phyloP scores from a whole-genome alignment of 2,797 vertebrate species.

The Urosaurus nigricauda region DNA sequence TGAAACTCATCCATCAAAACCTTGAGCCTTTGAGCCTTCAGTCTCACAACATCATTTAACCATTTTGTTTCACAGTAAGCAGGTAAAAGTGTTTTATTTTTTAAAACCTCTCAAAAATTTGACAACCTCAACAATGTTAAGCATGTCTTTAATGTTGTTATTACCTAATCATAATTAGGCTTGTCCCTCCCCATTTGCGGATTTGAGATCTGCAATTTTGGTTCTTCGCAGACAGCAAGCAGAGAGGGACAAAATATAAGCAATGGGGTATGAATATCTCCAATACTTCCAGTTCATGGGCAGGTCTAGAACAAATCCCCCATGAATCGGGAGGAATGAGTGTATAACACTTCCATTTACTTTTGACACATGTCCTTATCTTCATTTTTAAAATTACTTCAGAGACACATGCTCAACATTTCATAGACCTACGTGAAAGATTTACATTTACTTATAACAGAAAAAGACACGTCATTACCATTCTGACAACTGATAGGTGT shows the following conservation, averaged over 20 bases:
- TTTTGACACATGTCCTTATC: too few species aligned
- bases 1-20: too few species aligned
- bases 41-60: background rate
- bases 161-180: too few species aligned
- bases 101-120: background rate
- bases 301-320: too few species aligned
- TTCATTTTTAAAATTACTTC: background rate
- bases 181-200: too few species aligned
- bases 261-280: too few species aligned
- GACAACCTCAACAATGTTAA: background rate
- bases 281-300: too few species aligned
- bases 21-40: background rate
- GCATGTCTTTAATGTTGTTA: constrained; percentile 6
- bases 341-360: too few species aligned
- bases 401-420: background rate
- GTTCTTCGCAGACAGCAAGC: too few species aligned
- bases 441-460: background rate
- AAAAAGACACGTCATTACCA: constrained; percentile 65
- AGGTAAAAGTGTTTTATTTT: background rate
- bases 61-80: background rate
- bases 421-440: background rate
- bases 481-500: constrained; percentile 58
- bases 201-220: too few species aligned
- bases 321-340: too few species aligned
- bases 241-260: too few species aligned